Percentiles rank a stretch among this genome's conserved stretches.
These are phyloP conservation scores for Gobio gobio DNA, from an alignment of 2,113 vertebrate genomes.

Conservation along the genomic window DNA sequence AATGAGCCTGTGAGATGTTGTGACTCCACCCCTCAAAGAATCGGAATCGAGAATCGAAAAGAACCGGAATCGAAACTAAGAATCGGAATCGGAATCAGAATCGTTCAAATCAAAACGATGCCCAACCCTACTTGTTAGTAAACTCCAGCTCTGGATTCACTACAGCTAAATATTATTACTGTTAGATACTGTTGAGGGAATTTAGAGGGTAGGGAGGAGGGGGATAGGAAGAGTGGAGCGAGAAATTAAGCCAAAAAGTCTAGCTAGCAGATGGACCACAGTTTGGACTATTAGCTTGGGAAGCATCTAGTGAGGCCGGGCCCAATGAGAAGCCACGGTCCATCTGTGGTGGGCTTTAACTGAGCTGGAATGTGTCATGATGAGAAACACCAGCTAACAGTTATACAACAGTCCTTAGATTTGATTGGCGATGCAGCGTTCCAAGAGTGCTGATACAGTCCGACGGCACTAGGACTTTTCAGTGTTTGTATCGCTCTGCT, in stretches of 20 bases:
- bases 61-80: too few relatives aligned
- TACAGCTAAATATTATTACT: constrained; percentile 67
- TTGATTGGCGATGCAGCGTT: background rate
- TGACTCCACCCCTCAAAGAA: too few relatives aligned
- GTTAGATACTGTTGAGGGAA: constrained; percentile 68
- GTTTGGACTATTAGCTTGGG: constrained; percentile 43
- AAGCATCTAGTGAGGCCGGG: constrained; percentile 59
- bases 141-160: constrained; percentile 61
- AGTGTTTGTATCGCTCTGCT: background rate
- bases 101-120: too few relatives aligned
- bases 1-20: too few relatives aligned
- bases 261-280: constrained; percentile 73
- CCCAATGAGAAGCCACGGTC: constrained; percentile 53
- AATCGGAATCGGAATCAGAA: too few relatives aligned
- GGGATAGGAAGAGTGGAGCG: background rate
- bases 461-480: background rate
- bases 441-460: background rate
- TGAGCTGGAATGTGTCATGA: constrained; percentile 24
- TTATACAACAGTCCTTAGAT: constrained; percentile 6
- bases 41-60: too few relatives aligned
- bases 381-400: constrained; percentile 25
- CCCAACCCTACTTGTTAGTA: constrained; percentile 63
- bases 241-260: constrained; percentile 47
- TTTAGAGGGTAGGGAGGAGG: constrained; percentile 57
- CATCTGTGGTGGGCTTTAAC: constrained; percentile 26